These are phyloP conservation scores for Lemur catta DNA, from an alignment of 2,797 vertebrate species.

Conservation along the genomic window DNA sequence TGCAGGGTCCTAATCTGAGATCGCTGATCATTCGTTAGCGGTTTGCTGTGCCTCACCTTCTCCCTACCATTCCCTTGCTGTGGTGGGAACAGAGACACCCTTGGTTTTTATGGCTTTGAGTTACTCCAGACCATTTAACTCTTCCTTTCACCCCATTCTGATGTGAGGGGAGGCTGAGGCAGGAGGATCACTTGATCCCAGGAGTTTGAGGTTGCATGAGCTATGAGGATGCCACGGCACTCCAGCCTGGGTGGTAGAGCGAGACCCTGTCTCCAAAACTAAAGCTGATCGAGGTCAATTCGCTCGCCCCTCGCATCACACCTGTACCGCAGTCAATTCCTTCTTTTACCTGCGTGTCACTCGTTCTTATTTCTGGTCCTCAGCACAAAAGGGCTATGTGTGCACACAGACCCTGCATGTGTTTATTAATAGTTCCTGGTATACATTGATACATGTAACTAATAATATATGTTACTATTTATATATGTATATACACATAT, in stretches of 20 bases:
- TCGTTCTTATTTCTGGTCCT: neutral
- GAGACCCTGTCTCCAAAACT: neutral
- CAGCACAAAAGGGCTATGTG: neutral
- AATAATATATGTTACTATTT: no score
- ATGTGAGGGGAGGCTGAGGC: no score
- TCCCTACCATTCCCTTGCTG: neutral
- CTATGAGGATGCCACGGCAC: neutral
- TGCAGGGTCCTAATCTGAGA: neutral
- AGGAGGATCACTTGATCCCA: no score
- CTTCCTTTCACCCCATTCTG: neutral
- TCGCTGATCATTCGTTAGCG: neutral
- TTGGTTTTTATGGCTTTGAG: neutral
- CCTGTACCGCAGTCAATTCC: accelerated
- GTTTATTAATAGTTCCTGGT: neutral
- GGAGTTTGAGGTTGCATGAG: no score
- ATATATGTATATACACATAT: neutral
- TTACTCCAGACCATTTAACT: neutral
- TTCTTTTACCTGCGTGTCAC: neutral
- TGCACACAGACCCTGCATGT: neutral
- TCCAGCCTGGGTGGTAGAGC: neutral
- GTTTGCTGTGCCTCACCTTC: neutral
- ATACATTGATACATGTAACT: no score
- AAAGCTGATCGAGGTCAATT: neutral
- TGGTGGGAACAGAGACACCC: neutral
- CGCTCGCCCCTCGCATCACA: neutral